Evolutionary conservation across 2,113 vertebrate species (phyloP), one percentile per base, ranked within the genome.

Genomic region (Ciconia stormi): DNA sequence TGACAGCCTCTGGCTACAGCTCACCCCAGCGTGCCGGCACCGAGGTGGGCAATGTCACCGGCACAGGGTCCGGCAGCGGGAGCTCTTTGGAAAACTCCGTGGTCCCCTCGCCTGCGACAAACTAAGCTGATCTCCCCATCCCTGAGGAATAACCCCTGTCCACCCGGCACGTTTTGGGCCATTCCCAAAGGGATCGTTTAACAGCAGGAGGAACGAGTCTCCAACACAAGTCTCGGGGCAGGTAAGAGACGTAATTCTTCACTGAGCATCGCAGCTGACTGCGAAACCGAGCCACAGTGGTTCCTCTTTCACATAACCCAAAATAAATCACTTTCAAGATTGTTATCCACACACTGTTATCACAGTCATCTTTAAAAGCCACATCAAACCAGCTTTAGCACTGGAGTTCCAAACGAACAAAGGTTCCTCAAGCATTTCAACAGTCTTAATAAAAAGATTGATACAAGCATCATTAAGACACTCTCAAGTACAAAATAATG

Each of bases 41-140:
- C 5, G 1, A 71, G 61, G 40, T 0, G 1, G 50, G 22, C 34
- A 66, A 10, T 0, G 8, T 26, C 80, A 38, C 63, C 4, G 1
- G 17, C 42, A 47, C 0, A 0, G 12, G 38, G 32, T 46, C 22
- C 0, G 0, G 52, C 44, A 26, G 79, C 0, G 0, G 26, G 11
- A 76, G 19, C 20, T 18, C 34, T 61, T 38, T 5, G 30, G 61
- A 74, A 63, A 92, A 62, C 34, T 29, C 53, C 2, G 1, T 32
- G 89, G 73, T 36, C 55, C 27, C 36, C 23, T 73, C 0, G 0
- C 25, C 46, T 42, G 2, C 0, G 1, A 26, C 46, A 91, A 56
- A 47, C 58, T 29, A 29, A 58, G 7, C 6, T 30, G 38, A 14
- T 40, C 16, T 50, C 30, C 7, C 44, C 32, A 36, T 15, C 50